Percentiles rank a stretch among this genome's conserved stretches.
Conservation (phyloP, 1,140 invertebrate genomes). For the Theocolax elegans region DNA sequence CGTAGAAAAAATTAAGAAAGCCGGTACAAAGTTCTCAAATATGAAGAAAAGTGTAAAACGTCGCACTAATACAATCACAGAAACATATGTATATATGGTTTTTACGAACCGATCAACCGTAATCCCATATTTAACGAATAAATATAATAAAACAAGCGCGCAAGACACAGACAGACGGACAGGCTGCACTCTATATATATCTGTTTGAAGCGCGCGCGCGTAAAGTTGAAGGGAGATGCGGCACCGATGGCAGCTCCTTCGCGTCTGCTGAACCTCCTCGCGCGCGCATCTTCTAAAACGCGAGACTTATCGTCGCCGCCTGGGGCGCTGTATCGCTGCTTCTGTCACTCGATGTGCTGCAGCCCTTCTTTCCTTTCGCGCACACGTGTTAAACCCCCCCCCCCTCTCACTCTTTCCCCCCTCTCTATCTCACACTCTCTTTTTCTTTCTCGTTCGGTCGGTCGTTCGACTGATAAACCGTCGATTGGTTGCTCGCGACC, state of each 20-base stretch:
- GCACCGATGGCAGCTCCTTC: not conserved
- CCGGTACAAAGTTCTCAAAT: too few relatives aligned
- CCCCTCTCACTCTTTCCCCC: not conserved
- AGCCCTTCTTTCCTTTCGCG: not conserved
- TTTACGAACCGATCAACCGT: too few relatives aligned
- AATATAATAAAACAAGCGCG: too few relatives aligned
- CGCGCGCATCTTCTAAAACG: not conserved
- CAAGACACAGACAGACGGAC: too few relatives aligned
- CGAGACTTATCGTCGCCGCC: not conserved
- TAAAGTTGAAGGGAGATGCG: not conserved
- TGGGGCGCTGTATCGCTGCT: not conserved
- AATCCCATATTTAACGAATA: too few relatives aligned
- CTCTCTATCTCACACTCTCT: not conserved
- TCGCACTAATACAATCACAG: too few relatives aligned
- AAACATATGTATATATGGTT: too few relatives aligned
- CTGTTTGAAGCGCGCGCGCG: not conserved
- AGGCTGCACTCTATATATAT: too few relatives aligned
- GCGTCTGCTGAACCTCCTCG: not conserved
- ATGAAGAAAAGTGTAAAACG: too few relatives aligned
- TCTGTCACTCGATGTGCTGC: not conserved
- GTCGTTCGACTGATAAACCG: too few relatives aligned
- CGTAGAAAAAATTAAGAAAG: too few relatives aligned
- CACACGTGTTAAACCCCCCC: slow-evolving; percentile 5
- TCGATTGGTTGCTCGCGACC: too few relatives aligned
- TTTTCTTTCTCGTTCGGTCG: not conserved